Conservation (phyloP, 2,113 vertebrate species). For the Panthera uncia region DNA sequence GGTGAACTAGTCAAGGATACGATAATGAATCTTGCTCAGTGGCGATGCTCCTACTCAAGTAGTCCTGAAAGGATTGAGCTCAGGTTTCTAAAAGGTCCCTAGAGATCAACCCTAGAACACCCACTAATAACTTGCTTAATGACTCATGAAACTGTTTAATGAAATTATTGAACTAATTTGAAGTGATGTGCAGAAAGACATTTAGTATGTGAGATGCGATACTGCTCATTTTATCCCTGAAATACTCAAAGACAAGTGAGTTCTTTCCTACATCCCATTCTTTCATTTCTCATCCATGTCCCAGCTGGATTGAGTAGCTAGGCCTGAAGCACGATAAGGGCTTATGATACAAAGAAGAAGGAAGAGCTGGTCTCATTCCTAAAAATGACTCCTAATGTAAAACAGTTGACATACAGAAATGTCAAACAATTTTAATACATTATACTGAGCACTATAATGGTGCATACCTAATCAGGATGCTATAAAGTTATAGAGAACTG, state of each 20-base stretch:
- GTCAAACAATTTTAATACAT: background rate
- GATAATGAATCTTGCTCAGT: background rate
- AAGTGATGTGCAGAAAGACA: background rate
- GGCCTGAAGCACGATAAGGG: background rate
- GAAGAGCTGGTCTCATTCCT: background rate
- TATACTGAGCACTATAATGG: background rate
- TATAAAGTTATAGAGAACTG: background rate
- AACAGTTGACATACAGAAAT: background rate
- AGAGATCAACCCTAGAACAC: background rate
- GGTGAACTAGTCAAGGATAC: background rate
- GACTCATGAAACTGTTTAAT: background rate
- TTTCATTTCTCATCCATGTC: background rate
- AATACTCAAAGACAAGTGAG: background rate
- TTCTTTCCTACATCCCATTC: background rate
- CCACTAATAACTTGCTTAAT: background rate
- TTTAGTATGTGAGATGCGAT: background rate
- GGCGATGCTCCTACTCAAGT: background rate
- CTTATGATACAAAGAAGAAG: background rate
- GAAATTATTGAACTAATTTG: background rate
- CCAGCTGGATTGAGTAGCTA: background rate
- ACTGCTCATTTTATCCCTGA: constrained; percentile 10
- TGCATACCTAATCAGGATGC: background rate
- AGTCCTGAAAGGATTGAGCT: background rate
- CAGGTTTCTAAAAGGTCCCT: background rate
- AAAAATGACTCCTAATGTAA: background rate